These are phyloP conservation scores for Silurus glanis DNA, from an alignment of 2,113 vertebrate genomes.

Conservation along the genomic window DNA sequence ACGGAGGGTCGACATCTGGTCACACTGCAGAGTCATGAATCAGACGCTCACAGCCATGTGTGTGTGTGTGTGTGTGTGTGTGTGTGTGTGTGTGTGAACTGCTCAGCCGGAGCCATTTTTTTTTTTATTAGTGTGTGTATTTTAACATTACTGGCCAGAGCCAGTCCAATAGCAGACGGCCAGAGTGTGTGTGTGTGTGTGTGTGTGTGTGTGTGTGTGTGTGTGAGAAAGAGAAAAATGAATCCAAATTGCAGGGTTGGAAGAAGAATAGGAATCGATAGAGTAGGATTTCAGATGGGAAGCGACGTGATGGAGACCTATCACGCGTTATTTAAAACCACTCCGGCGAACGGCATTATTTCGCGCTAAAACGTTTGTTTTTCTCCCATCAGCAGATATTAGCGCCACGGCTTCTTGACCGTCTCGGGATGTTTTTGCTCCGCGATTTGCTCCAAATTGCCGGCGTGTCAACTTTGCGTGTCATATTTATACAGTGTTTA, in stretches of 20 bases:
- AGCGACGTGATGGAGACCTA: slow-evolving; percentile 11
- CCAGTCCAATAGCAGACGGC: slow-evolving; percentile 16
- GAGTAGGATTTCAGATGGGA: slow-evolving; percentile 40
- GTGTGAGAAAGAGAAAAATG: not conserved
- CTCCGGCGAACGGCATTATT: no score
- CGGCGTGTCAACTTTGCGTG: not conserved
- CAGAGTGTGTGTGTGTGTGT: slow-evolving; percentile 13
- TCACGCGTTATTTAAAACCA: slow-evolving; percentile 11
- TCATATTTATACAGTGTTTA: not conserved
- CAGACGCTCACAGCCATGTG: not conserved
- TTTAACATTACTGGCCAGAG: slow-evolving; percentile 29
- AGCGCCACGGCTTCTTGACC: not conserved
- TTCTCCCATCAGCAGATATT: not conserved
- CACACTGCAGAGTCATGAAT: slow-evolving; percentile 14
- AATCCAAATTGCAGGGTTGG: not conserved
- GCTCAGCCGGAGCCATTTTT: not conserved
- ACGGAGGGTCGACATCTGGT: slow-evolving; percentile 40
- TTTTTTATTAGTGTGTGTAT: not conserved
- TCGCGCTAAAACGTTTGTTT: not conserved
- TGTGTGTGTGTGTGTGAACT: not conserved
- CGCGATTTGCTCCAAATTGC: not conserved
- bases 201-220: not conserved
- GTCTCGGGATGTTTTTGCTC: not conserved
- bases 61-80: not conserved
- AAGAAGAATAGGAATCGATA: slow-evolving; percentile 25